Evolutionary conservation across 1,140 invertebrate genomes (phyloP), one percentile per base, ranked within the genome.

Genomic region (Eupristina koningsbergeri): DNA sequence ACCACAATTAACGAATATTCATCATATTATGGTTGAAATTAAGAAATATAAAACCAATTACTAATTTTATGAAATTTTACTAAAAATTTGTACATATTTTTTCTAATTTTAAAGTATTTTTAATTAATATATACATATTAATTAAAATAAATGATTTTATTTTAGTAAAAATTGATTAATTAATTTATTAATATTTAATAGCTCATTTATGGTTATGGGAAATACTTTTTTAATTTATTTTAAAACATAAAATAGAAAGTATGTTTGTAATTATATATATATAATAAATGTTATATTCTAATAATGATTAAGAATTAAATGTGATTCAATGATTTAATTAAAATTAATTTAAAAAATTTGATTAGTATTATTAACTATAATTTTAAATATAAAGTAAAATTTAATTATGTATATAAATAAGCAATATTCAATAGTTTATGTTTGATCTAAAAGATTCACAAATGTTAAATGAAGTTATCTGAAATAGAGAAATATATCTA

Each of bases 21-120:
- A 99, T 93, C 97, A 99, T 81, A 97, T 99, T 82, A 99, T 99
- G 97, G 97, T 99, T 5, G 98, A 99, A 94, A 97, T 99, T 64
- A 99, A 99, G 91, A 99, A 99, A 94, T 99, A 99, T 92, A 99
- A 97, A 94, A 98, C 95, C 87, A 97, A 95, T 91, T 96, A 96
- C 93, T 96, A 93, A 83, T 47, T 22, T 0, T 58, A n/a, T 71
- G 3, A 17, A 39, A 50, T 74, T 17, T n/a, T 71, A n/a, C 36
- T n/a, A 41, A 41, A 2, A 71, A 5, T 41, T 71, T 71, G 67
- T 71, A 71, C 22, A 71, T 41, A 41, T 71, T 1, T 69, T 13
- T 69, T 39, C 39, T 39, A 69, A 29, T 2, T 13, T 69, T 22
- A 36, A 69, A 69, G 15, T 39, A 39, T 39, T n/a, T n/a, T n/a